Percentiles rank a stretch among this genome's conserved stretches.
Evolutionary conservation across 2,888 invertebrate genomes (phyloP).

Genomic region (Dendrolimus pini): DNA sequence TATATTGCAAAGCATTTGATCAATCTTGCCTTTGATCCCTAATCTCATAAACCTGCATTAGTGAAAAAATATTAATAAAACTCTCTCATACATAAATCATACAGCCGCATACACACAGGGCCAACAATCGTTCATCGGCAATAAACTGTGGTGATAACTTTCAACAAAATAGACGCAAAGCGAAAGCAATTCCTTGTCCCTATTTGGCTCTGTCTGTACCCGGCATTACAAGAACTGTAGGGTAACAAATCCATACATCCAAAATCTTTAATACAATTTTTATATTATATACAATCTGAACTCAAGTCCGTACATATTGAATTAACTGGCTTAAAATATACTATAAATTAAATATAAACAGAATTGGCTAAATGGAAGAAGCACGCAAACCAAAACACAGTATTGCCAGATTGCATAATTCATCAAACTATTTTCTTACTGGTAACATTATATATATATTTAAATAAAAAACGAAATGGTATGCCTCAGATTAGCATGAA

Average conservation of each 20-base stretch:
- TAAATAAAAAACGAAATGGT: conserved; percentile 13
- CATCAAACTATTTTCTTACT: neutral
- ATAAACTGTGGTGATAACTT: too few species aligned
- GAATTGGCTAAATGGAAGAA: conserved; percentile 26
- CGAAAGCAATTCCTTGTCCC: too few species aligned
- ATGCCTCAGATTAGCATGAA: too few species aligned
- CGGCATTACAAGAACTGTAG: neutral
- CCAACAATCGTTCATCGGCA: too few species aligned
- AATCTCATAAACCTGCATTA: too few species aligned
- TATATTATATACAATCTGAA: conserved; percentile 27
- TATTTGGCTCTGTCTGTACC: too few species aligned
- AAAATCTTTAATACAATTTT: conserved; percentile 20
- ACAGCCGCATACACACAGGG: neutral
- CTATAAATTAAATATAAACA: conserved; percentile 25
- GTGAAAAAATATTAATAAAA: neutral
- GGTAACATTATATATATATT: conserved; percentile 9
- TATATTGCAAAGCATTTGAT: too few species aligned
- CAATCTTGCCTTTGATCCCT: too few species aligned
- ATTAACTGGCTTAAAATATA: conserved; percentile 24
- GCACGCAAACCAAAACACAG: conserved; percentile 16
- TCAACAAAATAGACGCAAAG: too few species aligned
- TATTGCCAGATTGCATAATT: neutral
- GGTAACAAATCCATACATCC: conserved; percentile 4
- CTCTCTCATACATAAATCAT: neutral
- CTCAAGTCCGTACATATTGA: conserved; percentile 21